Percentiles rank a stretch among this genome's conserved stretches.
These are phyloP conservation scores for Lepidurus apus DNA, from an alignment of 1,140 invertebrate species.

Conservation along the genomic window DNA sequence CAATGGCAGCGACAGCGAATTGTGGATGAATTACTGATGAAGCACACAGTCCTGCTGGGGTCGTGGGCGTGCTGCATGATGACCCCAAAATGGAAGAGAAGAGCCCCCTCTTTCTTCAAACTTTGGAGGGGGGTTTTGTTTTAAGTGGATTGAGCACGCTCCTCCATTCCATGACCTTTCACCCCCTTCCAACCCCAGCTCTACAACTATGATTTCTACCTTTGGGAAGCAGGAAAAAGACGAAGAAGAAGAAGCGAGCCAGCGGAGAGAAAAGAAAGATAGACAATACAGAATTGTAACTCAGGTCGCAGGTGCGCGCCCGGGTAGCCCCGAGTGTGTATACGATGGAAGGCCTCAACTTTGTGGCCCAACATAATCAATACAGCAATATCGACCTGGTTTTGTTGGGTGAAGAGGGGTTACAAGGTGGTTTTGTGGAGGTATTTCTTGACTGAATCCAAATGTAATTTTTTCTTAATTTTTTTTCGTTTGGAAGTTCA, in stretches of 20 bases:
- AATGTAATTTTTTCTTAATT: background rate
- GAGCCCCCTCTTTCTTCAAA: background rate
- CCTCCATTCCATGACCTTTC: background rate
- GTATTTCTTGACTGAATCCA: background rate
- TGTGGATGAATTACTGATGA: slow-evolving; percentile 5
- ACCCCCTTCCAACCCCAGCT: background rate
- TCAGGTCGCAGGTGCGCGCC: background rate
- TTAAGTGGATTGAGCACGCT: background rate
- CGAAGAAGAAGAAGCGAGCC: background rate
- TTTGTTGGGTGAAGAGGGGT: background rate
- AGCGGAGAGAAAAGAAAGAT: background rate
- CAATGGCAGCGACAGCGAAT: background rate
- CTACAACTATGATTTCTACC: background rate
- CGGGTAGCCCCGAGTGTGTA: background rate
- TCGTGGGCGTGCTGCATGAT: slow-evolving; percentile 1
- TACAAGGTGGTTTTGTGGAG: background rate
- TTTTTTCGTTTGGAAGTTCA: background rate
- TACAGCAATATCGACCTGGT: slow-evolving; percentile 21
- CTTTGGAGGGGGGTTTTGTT: background rate
- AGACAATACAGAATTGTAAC: background rate
- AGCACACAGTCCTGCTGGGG: background rate
- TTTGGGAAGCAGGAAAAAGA: background rate
- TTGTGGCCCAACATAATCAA: slow-evolving; percentile 6
- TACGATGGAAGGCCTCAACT: background rate
- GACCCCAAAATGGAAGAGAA: background rate